Percentiles rank a stretch among this genome's conserved stretches.
These are phyloP conservation scores for Pipistrellus nathusii DNA, from an alignment of 2,797 vertebrate genomes.

Conservation along the genomic window DNA sequence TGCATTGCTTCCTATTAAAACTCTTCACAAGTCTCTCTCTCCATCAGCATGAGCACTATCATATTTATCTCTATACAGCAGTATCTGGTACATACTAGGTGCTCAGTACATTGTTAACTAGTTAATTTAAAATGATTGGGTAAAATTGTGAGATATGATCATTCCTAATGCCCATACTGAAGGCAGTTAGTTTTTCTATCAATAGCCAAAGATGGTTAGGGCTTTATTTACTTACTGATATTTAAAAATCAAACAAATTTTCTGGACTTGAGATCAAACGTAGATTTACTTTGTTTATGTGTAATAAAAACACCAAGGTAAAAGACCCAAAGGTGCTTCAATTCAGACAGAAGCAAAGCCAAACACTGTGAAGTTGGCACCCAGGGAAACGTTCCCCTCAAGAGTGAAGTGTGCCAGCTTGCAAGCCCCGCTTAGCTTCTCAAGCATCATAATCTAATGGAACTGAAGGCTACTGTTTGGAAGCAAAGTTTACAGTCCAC, in stretches of 20 bases:
- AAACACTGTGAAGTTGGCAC: not conserved
- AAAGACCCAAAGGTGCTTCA: conserved; percentile 21
- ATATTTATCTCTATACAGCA: not conserved
- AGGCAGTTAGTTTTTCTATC: not conserved
- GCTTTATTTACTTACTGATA: not conserved
- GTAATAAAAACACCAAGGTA: not conserved
- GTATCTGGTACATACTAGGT: not conserved
- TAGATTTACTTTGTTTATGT: conserved; percentile 2
- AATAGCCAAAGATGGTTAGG: not conserved
- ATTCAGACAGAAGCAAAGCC: conserved; percentile 2
- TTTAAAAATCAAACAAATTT: conserved; percentile 1
- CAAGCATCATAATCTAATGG: conserved; percentile 23
- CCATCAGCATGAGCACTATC: too few relatives aligned
- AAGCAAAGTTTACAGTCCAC: conserved; percentile 63
- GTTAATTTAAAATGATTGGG: not conserved
- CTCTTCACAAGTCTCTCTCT: not conserved
- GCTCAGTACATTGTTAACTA: not conserved
- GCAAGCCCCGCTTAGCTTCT: not conserved
- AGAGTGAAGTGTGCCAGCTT: not conserved
- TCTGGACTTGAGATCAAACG: not conserved
- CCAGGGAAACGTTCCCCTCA: not conserved
- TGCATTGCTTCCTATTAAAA: not conserved
- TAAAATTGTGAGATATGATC: not conserved
- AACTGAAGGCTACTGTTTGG: not conserved
- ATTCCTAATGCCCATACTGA: not conserved